Evolutionary conservation across 2,113 vertebrate species (phyloP).

Genomic region (Limnothrissa miodon): DNA sequence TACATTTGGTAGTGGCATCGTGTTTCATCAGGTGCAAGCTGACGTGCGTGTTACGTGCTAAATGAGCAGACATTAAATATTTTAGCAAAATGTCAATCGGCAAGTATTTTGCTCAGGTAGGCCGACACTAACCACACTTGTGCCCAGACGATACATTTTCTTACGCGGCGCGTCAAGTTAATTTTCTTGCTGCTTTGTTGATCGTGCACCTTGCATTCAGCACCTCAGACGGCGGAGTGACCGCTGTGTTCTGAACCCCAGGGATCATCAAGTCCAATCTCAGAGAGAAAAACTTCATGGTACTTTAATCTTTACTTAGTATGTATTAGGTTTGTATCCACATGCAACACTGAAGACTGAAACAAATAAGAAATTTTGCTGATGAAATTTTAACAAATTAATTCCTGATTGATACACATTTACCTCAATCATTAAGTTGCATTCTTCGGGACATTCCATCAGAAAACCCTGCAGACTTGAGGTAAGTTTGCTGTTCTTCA

Average conservation of each 20-base stretch:
- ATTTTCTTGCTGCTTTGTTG: background rate
- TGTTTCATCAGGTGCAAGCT: conserved; percentile 5
- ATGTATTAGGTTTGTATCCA: background rate
- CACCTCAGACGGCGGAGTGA: background rate
- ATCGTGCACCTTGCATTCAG: conserved; percentile 5
- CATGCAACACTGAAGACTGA: background rate
- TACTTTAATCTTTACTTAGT: background rate
- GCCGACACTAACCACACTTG: background rate
- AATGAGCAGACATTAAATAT: background rate
- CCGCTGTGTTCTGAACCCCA: background rate
- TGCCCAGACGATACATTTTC: background rate
- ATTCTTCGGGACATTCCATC: background rate
- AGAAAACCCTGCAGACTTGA: background rate
- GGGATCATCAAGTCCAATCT: background rate
- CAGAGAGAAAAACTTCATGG: conserved; percentile 5
- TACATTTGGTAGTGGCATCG: background rate
- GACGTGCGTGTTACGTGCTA: background rate
- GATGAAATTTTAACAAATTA: background rate
- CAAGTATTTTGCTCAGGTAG: background rate
- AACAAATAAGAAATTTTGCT: background rate
- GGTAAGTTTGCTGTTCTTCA: background rate
- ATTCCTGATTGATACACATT: background rate
- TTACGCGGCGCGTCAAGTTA: background rate
- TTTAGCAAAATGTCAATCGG: background rate
- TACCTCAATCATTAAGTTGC: background rate